Evolutionary conservation across 2,113 vertebrate species (phyloP).

Genomic region (Ophthalmotilapia sp.): DNA sequence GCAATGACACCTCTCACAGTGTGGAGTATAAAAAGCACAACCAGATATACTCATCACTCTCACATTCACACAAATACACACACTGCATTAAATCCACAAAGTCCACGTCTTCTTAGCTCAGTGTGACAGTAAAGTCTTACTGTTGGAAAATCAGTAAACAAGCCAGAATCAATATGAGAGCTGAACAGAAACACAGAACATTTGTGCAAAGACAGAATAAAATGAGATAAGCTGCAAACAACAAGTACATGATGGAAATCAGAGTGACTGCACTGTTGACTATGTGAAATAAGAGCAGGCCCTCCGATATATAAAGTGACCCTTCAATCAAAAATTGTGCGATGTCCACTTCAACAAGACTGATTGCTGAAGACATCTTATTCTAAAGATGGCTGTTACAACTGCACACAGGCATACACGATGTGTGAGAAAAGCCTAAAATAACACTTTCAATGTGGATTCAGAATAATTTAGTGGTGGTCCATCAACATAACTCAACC

Average conservation of each 20-base stretch:
- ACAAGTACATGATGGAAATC: slow-evolving; percentile 36
- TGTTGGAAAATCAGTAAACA: slow-evolving; percentile 27
- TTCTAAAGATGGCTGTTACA: background rate
- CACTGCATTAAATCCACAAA: background rate
- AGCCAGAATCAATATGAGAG: slow-evolving; percentile 18
- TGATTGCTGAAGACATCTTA: slow-evolving; percentile 59
- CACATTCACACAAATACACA: background rate
- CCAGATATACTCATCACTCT: background rate
- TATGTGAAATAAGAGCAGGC: slow-evolving; percentile 26
- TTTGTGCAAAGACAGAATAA: background rate
- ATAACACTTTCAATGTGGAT: background rate
- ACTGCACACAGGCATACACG: background rate
- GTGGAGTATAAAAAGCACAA: background rate
- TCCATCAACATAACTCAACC: background rate
- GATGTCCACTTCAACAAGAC: slow-evolving; percentile 12
- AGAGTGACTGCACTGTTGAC: slow-evolving; percentile 31
- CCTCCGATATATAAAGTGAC: slow-evolving; percentile 53
- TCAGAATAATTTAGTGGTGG: background rate
- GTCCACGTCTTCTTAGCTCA: background rate
- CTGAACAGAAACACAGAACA: background rate
- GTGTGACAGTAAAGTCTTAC: background rate
- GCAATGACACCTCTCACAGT: background rate
- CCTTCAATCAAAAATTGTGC: slow-evolving; percentile 61
- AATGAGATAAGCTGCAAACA: slow-evolving; percentile 4
- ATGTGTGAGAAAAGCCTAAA: background rate